phyloP scores from a whole-genome alignment of 2,113 vertebrate species.

The Varanus komodoensis region DNA sequence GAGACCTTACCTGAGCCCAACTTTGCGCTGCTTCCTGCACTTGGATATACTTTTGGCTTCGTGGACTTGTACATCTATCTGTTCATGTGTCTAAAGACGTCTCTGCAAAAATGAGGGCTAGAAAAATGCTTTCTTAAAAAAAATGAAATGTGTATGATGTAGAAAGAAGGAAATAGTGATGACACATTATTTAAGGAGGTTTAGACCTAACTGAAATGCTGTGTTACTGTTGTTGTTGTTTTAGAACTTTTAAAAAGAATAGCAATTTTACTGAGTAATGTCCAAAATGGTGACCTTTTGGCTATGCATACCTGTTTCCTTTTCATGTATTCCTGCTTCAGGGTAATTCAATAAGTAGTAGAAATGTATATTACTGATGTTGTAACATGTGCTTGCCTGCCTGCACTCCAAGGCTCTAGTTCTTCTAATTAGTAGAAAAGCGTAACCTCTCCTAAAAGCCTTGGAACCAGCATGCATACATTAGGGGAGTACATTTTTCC shows the following conservation, averaged over 20 bases:
- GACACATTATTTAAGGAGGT: neutral
- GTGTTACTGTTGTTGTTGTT: neutral
- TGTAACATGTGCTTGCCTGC: neutral
- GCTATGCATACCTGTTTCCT: neutral
- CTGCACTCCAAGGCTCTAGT: neutral
- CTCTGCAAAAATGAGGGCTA: neutral
- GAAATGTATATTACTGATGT: neutral
- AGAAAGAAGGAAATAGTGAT: neutral
- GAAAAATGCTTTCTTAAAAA: neutral
- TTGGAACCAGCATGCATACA: neutral
- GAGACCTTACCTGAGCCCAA: conserved; percentile 21
- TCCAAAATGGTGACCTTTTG: conserved; percentile 4
- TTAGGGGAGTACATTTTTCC: neutral
- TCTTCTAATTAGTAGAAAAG: neutral
- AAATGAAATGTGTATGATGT: neutral
- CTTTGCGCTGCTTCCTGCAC: neutral
- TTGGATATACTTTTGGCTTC: conserved; percentile 11
- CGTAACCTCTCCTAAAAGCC: neutral
- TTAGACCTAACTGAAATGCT: neutral
- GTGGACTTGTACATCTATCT: conserved; percentile 19
- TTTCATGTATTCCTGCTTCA: conserved; percentile 7
- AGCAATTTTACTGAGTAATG: neutral
- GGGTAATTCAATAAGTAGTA: neutral
- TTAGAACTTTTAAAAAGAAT: neutral
- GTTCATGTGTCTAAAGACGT: neutral